These are phyloP conservation scores for Pteronotus mesoamericanus DNA, from an alignment of 2,797 vertebrate species.

Conservation along the genomic window DNA sequence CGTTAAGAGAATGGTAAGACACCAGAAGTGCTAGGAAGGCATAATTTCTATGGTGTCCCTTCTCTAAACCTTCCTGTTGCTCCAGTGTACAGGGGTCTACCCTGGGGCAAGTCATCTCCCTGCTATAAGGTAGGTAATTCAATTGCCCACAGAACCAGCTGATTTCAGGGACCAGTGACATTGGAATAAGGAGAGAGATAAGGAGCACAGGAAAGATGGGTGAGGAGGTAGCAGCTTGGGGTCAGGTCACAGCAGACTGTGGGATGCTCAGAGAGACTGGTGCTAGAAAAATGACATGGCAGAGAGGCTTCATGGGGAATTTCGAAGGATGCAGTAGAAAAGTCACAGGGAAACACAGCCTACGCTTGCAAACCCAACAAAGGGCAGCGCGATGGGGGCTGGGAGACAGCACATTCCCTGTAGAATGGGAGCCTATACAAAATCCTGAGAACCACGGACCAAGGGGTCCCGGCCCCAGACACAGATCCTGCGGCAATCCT, in stretches of 20 bases:
- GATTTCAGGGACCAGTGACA: neutral
- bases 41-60: neutral
- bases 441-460: neutral
- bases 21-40: neutral
- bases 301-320: neutral
- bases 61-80: neutral
- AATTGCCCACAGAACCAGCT: neutral
- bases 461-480: neutral
- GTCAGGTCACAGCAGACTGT: neutral
- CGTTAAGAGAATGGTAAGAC: neutral
- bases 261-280: neutral
- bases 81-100: neutral
- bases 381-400: accelerated
- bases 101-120: neutral
- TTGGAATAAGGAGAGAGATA: neutral
- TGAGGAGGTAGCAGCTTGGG: neutral
- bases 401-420: neutral
- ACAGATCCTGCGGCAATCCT: neutral
- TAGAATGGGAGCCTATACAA: neutral
- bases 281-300: neutral
- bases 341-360: neutral
- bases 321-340: neutral
- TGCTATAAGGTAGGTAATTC: neutral
- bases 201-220: neutral
- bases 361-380: neutral